Percentiles rank a stretch among this genome's conserved stretches.
Evolutionary conservation across 2,797 vertebrate species (phyloP).

Genomic region (Pipistrellus nathusii): DNA sequence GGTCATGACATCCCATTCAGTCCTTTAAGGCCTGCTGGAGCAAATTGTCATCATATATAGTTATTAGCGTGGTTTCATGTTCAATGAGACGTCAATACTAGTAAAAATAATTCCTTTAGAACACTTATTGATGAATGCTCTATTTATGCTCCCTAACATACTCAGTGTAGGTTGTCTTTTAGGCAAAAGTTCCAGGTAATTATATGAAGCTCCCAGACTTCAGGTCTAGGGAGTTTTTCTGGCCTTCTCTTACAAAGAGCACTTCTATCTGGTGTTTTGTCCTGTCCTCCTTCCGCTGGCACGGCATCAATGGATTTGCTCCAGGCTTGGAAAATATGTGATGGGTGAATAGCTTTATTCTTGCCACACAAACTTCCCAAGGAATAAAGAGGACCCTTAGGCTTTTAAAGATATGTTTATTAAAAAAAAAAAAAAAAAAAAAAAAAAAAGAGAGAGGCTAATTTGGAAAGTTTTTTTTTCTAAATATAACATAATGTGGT

Average conservation of each 20-base stretch:
- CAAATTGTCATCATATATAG: background rate
- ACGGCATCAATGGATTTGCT: background rate
- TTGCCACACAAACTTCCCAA: constrained; percentile 64
- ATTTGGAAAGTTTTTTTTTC: background rate
- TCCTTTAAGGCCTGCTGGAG: background rate
- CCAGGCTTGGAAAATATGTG: constrained; percentile 57
- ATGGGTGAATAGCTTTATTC: constrained; percentile 18
- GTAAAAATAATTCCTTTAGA: background rate
- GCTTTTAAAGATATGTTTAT: constrained; percentile 48
- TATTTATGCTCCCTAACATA: background rate
- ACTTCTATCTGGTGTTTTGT: background rate
- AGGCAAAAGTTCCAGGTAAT: background rate
- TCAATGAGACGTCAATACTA: background rate
- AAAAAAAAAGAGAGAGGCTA: background rate
- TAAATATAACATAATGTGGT: constrained; percentile 53
- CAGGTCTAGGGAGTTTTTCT: background rate
- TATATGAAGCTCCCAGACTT: background rate
- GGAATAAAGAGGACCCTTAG: constrained; percentile 54
- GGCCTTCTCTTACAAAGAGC: background rate
- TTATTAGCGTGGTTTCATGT: background rate
- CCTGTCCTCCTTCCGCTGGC: constrained; percentile 6
- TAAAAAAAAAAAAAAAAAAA: background rate
- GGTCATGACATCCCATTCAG: background rate
- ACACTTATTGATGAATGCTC: background rate
- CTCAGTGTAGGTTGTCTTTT: background rate